Evolutionary conservation across 1,140 invertebrate genomes (phyloP), one percentile per base, ranked within the genome.

Genomic region (Drosophila melanica): DNA sequence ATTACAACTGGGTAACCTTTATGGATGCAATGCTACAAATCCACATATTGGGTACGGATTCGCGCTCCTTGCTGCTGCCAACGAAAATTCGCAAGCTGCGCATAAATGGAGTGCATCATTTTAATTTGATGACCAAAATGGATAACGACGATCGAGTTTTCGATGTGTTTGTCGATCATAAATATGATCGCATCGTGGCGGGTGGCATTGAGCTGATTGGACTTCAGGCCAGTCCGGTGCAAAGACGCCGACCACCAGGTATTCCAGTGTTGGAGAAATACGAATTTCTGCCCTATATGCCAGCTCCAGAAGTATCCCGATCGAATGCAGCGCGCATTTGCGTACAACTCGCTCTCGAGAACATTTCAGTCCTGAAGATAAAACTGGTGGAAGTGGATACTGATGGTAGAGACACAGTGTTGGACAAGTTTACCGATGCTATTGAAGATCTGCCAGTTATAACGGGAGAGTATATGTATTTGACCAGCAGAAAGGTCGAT

Each of bases 1-100:
- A 92, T 12, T 90, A 95, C 77, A 98, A 98, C 91, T 99, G 97
- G 97, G 95, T 98, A 0, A 94, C 97, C 0, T 99, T 98, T 91
- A 95, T 99, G 94, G 98, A 99, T 91, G 97, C 96, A 14, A 96
- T 99, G 95, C 92, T 99, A 14, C 98, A 99, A 91, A 94, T 98
- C 70, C 94, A 96, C 71, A 95, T 98, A 48, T 81, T 98, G 1
- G 94, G 94, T 27, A 92, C 94, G n/a, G 96, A 97, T 74, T 95
- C 95, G 0, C 92, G 96, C 67, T 93, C 94, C 16, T 93, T 99
- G 0, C 95, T 95, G 79, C 94, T 99, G 1, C 98, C 98, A 2
- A 98, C 97, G 0, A 95, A 95, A 73, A 97, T 99, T 35, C 93
- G 95, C 48, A 96, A 95, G 65, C 80, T 98, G 1, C 93, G 94